These are phyloP conservation scores for Anodontia alba DNA, from an alignment of 2,888 invertebrate genomes.

Conservation along the genomic window DNA sequence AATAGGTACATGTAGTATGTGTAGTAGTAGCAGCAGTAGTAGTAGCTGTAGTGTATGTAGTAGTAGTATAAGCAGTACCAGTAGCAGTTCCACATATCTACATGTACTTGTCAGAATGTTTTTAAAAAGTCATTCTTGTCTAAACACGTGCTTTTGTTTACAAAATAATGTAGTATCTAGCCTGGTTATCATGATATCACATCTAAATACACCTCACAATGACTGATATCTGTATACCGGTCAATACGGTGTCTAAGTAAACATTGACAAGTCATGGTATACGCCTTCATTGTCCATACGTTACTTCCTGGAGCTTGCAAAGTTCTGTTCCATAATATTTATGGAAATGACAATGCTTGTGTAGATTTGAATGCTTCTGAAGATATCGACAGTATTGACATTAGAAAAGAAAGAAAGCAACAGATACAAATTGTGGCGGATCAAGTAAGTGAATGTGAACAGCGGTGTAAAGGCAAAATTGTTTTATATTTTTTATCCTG, in stretches of 20 bases:
- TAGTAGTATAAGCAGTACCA: no score
- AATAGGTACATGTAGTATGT: no score
- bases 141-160: constrained; percentile 24
- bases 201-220: no score
- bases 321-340: constrained; percentile 70
- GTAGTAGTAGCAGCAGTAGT: no score
- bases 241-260: constrained; percentile 51
- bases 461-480: constrained; percentile 10
- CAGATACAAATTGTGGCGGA: constrained; percentile 68
- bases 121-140: no score
- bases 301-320: constrained; percentile 70
- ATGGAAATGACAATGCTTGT: constrained; percentile 40
- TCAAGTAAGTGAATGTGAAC: constrained; percentile 46
- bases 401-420: constrained; percentile 39
- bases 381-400: constrained; percentile 12
- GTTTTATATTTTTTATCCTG: not conserved
- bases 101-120: no score
- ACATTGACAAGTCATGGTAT: constrained; percentile 70
- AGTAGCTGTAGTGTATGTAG: no score
- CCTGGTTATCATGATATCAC: not conserved
- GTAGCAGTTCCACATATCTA: no score
- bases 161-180: not conserved
- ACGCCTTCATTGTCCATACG: constrained; percentile 78
- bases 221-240: not conserved
- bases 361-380: constrained; percentile 23